Conservation (phyloP, 2,797 vertebrate genomes). For the Notoglanidium macrostoma region DNA sequence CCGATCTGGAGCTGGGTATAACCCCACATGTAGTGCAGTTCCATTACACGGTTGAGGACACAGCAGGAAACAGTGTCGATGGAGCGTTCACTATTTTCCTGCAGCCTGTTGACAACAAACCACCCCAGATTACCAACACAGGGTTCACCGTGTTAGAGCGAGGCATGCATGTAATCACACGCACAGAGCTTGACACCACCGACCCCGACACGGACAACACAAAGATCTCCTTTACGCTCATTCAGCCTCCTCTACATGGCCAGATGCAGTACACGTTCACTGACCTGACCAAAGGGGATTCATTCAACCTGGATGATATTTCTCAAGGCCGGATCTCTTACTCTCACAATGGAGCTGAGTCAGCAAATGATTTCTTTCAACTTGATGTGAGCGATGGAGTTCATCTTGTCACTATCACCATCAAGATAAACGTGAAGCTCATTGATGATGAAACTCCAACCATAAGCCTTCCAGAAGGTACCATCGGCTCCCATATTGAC, state of each 20-base stretch:
- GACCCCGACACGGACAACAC: constrained; percentile 86
- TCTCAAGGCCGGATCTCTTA: constrained; percentile 82
- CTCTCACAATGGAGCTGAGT: constrained; percentile 83
- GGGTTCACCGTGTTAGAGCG: constrained; percentile 86
- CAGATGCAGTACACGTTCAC: constrained; percentile 78
- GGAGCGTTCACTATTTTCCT: constrained; percentile 88
- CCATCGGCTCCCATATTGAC: constrained; percentile 88
- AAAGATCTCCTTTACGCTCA: constrained; percentile 85
- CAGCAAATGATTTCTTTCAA: constrained; percentile 79
- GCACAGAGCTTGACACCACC: constrained; percentile 81
- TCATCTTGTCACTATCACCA: constrained; percentile 87
- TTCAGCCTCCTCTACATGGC: constrained; percentile 83
- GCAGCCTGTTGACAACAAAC: constrained; percentile 93
- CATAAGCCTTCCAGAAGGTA: constrained; percentile 82
- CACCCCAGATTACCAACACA: constrained; percentile 91
- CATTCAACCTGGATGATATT: constrained; percentile 85
- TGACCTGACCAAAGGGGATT: constrained; percentile 77
- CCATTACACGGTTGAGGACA: constrained; percentile 86
- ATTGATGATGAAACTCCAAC: constrained; percentile 82
- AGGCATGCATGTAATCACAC: constrained; percentile 79
- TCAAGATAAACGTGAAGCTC: constrained; percentile 84
- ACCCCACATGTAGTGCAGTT: constrained; percentile 89
- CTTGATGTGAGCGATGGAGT: constrained; percentile 90
- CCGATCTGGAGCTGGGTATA: constrained; percentile 90
- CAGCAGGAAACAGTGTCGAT: constrained; percentile 78